Conservation (phyloP, 2,888 invertebrate genomes). For the Leptinotarsa peninsularis region DNA sequence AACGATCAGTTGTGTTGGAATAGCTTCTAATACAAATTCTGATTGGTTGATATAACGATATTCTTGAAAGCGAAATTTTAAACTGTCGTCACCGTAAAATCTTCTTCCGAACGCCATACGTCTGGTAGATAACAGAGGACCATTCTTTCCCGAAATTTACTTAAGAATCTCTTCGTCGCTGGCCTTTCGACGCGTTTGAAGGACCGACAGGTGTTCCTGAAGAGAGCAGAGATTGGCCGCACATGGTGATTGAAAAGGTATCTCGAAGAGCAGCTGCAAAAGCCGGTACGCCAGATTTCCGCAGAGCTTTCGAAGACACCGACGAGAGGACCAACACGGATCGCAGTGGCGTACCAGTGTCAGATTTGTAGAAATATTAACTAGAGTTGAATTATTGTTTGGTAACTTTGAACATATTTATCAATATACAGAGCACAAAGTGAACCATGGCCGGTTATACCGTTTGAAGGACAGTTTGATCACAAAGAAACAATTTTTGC, state of each 20-base stretch:
- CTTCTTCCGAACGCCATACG: neutral
- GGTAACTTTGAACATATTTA: too few relatives aligned
- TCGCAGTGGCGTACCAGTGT: neutral
- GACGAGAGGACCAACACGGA: conserved; percentile 15
- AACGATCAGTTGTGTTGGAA: too few relatives aligned
- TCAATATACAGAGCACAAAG: too few relatives aligned
- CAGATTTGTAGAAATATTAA: too few relatives aligned
- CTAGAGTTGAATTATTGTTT: too few relatives aligned
- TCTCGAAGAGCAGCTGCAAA: conserved; percentile 21
- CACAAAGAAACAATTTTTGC: too few relatives aligned
- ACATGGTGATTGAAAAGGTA: conserved; percentile 49
- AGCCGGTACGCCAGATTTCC: conserved; percentile 45
- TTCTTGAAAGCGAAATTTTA: too few relatives aligned
- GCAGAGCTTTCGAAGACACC: conserved; percentile 36
- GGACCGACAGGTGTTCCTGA: conserved; percentile 53
- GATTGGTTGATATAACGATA: too few relatives aligned
- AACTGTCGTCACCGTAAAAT: neutral
- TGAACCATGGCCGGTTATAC: too few relatives aligned
- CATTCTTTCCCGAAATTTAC: neutral
- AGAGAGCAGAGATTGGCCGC: conserved; percentile 57
- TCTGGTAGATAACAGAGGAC: neutral
- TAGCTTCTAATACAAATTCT: too few relatives aligned
- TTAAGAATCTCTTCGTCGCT: neutral
- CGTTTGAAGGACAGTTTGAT: too few relatives aligned
- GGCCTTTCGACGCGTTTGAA: conserved; percentile 9